These are phyloP conservation scores for Mya arenaria DNA, from an alignment of 1,140 invertebrate species.

Conservation along the genomic window DNA sequence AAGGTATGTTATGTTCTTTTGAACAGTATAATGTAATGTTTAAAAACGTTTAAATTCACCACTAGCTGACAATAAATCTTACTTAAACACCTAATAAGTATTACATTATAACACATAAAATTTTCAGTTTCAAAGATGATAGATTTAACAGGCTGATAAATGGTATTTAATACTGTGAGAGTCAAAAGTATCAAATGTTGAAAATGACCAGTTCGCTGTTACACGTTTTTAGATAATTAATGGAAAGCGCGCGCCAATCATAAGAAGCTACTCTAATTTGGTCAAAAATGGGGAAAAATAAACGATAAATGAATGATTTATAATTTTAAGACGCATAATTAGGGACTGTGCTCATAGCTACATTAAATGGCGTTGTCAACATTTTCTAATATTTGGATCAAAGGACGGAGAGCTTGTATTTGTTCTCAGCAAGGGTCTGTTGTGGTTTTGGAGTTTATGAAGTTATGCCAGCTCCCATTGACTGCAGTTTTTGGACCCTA, in stretches of 20 bases:
- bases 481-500: too few relatives aligned
- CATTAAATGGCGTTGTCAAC: too few relatives aligned
- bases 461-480: too few relatives aligned
- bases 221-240: background rate
- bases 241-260: background rate
- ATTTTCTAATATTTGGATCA: too few relatives aligned
- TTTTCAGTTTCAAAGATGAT: background rate
- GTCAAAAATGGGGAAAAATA: background rate
- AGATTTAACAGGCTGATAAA: background rate
- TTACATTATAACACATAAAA: slow-evolving; percentile 1
- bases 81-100: background rate
- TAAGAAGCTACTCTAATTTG: background rate
- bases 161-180: background rate
- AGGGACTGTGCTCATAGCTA: too few relatives aligned
- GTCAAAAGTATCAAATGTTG: background rate
- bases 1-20: background rate
- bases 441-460: too few relatives aligned
- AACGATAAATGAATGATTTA: background rate
- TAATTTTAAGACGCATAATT: background rate
- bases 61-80: background rate
- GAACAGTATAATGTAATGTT: background rate
- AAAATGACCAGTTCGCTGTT: background rate
- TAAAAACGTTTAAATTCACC: background rate
- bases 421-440: too few relatives aligned
- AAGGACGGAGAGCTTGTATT: too few relatives aligned